Percentiles rank a stretch among this genome's conserved stretches.
phyloP scores from a whole-genome alignment of 2,888 invertebrate genomes.

The Megalurothrips usitatus region DNA sequence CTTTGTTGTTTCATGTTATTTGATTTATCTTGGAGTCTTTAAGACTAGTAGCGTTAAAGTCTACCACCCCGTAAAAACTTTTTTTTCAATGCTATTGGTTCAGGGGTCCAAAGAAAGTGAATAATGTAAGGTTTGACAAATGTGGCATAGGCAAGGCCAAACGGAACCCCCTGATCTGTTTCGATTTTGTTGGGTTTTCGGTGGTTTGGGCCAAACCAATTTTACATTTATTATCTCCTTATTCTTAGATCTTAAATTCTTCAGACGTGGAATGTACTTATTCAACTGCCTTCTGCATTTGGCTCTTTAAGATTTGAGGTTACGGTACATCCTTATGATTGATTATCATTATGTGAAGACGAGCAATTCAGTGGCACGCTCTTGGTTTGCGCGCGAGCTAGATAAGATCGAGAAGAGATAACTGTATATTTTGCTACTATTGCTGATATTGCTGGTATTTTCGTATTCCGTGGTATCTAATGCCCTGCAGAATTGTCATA shows the following conservation, averaged over 20 bases:
- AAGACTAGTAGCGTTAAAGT: neutral
- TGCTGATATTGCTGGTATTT: neutral
- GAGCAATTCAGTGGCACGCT: neutral
- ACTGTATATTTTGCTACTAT: neutral
- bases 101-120: neutral
- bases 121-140: neutral
- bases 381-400: neutral
- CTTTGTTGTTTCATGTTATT: neutral
- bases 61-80: neutral
- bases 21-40: neutral
- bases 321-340: neutral
- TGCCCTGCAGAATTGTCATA: neutral
- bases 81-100: neutral
- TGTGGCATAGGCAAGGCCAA: slow-evolving; percentile 25
- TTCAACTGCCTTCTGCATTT: neutral
- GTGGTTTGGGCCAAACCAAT: neutral
- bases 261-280: neutral
- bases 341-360: neutral
- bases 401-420: neutral
- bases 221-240: neutral
- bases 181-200: neutral
- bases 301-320: neutral
- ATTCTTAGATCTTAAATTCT: neutral
- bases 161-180: neutral
- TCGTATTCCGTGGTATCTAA: neutral